Base-by-base conservation (phyloP, 2,797 vertebrate species). In the Propithecus deckenii region DNA sequence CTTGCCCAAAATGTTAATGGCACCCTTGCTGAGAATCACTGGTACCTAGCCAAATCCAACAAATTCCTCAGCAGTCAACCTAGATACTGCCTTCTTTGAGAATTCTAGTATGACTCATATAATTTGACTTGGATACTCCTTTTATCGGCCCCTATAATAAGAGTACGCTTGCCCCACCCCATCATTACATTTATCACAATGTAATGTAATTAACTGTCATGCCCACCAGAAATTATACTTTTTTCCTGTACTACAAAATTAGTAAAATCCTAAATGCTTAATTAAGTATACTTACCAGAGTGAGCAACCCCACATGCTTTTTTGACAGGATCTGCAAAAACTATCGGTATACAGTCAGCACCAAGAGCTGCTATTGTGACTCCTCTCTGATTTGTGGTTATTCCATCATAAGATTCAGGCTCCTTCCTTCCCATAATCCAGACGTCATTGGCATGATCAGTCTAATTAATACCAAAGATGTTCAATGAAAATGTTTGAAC, bases 341-440 rank as follows among this genome's bases (percentile, higher is more conserved):
- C 98, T 93, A 99, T 96, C 0, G 99, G 99, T 97, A 99, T 99
- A 97, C 99, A 99, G 97, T 99, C 99, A 25, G 99, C 99, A 5
- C 99, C 99, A 0, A 99, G 99, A 75, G 99, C 99, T 0, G 99
- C 99, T 78, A 99, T 94, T 0, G 99, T 99, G 65, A 99, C 96
- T 5, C 99, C 99, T 2, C 71, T 98, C 97, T 97, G 99, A 93
- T 99, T 97, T 0, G 99, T 99, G 50, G 99, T 99, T 88, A 99
- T 98, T 41, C 99, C 99, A 94, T 99, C 99, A 17, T 99, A 99
- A 94, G 97, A 98, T 11, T 98, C 95, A 0, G 99, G 99, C 90
- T 99, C 99, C 0, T 97, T 92, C 90, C 97, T 98, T 28, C 99
- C 99, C 98, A 99, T 95, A 65, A 99, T 96, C 99, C 98, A 99